These are phyloP conservation scores for Ephialtes manifestator DNA, from an alignment of 2,888 invertebrate genomes.

Conservation along the genomic window DNA sequence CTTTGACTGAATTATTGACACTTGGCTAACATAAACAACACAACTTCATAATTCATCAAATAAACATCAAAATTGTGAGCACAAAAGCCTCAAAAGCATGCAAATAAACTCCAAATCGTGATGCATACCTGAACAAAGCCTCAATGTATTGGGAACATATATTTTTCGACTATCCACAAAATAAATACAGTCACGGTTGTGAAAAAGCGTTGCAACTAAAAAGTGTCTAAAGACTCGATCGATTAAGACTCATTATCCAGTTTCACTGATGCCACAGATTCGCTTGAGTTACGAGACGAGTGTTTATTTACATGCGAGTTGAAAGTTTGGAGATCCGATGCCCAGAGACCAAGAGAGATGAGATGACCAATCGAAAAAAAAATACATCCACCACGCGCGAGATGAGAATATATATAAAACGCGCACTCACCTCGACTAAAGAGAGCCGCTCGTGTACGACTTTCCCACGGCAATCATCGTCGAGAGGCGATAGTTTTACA, in stretches of 20 bases:
- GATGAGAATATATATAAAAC: slow-evolving; percentile 54
- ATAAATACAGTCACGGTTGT: slow-evolving; percentile 11
- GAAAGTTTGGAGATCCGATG: slow-evolving; percentile 16
- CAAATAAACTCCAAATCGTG: neutral
- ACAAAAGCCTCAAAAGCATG: neutral
- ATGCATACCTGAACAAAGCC: slow-evolving; percentile 2
- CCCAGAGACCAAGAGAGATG: neutral
- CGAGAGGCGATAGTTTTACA: slow-evolving; percentile 37
- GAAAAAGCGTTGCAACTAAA: neutral
- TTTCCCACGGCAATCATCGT: slow-evolving; percentile 67
- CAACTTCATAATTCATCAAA: neutral
- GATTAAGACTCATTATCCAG: neutral
- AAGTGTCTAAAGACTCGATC: neutral
- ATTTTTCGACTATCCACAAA: slow-evolving; percentile 2
- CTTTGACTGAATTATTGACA: neutral
- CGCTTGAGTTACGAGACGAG: neutral
- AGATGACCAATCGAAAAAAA: slow-evolving; percentile 47
- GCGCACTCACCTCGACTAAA: slow-evolving; percentile 63
- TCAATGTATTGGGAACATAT: neutral
- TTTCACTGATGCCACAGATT: neutral
- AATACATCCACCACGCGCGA: slow-evolving; percentile 47
- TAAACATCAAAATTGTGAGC: neutral
- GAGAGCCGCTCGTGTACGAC: slow-evolving; percentile 49
- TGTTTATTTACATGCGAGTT: slow-evolving; percentile 64
- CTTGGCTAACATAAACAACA: neutral